Evolutionary conservation across 2,888 invertebrate genomes (phyloP), one percentile per base, ranked within the genome.

Genomic region (Loripinus fragilis): DNA sequence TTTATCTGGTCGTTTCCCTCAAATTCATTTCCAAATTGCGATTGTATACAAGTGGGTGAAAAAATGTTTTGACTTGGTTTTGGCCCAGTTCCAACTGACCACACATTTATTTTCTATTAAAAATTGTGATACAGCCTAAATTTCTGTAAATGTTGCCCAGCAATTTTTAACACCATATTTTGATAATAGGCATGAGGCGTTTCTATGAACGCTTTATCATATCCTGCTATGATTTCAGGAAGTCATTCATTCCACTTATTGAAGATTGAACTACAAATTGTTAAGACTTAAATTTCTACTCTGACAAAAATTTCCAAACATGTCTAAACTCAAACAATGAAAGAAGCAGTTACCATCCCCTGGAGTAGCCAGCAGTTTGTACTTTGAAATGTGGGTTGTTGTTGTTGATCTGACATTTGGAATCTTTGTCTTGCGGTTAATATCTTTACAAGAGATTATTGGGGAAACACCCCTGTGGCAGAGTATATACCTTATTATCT

Each of bases 271-370:
- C 55, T 55, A 20, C 55, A 55, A 23, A 55, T 28, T 55, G 55
- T 25, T 8, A n/a, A 55, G 55, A 7, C 55, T 55, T 28, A 55
- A 55, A 55, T 55, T 55, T 55, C 55, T 55, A 17, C 15, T 55
- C 28, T 28, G 55, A 7, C 28, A 55, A 28, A 55, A 55, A 55
- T 55, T 55, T 25, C 55, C 55, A 55, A 28, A 55, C 30, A 55
- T 10, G 28, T 25, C 55, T 25, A 10, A 28, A 25, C 25, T 28
- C 10, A 55, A 55, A 55, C 30, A 55, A 28, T 55, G 30, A 25
- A 55, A 55, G 28, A 55, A 55, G 48, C 48, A 55, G 20, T 55
- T 17, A 55, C 55, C 55, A 20, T 55, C 55, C 23, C 55, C 55
- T 25, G 55, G 55, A 25, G 28, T 28, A 23, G 8, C 25, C 23